Base-by-base conservation (phyloP, 2,797 vertebrate species). In the Tiaroga cobitis region DNA sequence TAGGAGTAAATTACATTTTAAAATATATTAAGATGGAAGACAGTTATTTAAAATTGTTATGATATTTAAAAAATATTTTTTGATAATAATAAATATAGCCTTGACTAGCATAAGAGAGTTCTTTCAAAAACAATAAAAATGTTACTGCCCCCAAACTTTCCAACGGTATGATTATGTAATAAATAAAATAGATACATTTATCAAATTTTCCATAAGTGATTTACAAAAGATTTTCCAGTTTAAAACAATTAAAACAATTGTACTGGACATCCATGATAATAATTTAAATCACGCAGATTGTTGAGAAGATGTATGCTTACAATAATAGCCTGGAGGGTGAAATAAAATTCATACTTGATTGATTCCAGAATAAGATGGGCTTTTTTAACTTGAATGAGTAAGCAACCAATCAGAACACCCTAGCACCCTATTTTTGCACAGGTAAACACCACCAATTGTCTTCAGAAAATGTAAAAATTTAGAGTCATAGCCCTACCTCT, bases 401-500 rank as follows among this genome's bases (percentile, higher is more conserved):
- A 51, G 46, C 29, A 75, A 32, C 26, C 16, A 32, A 4, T 32
- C 8, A 74, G 26, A 74, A 51, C 72, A 32, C 65, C 11, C 19
- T 24, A 54, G 73, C 73, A 54, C 21, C 32, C 4, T 5, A 61
- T 24, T 65, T 65, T 80, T 32, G n/a, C 39, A 32, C 29, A 80
- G 39, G 26, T 65, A 80, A 65, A 4, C n/a, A 8, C 34, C n/a
- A 26, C 24, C 18, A 3, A 26, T 41, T 39, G 19, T 39, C n/a
- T 74, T 74, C 39, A 6, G 49, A 34, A 56, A 26, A 56, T n/a
- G 32, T 16, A 54, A 26, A 26, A 41, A 39, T 29, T 7, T 65
- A 7, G 13, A 63, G 26, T 51, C 37, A 24, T 37, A 59, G 19
- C 7, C 51, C 74, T 29, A 97, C 97, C 96, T 98, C 97, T 95